Conservation (phyloP, 1,140 invertebrate species). For the Camponotus floridanus region DNA sequence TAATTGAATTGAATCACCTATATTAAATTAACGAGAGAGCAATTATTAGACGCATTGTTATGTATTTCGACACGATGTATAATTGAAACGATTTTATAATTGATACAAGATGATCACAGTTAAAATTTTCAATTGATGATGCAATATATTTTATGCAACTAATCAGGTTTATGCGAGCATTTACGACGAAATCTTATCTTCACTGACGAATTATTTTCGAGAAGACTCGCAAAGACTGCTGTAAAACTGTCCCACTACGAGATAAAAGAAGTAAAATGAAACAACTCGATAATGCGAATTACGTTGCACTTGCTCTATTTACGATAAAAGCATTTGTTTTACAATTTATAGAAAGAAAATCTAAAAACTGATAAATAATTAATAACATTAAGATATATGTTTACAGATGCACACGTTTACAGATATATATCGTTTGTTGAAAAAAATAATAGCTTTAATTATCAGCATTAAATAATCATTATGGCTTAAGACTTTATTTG, state of each 20-base stretch:
- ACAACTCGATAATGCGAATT: conserved; percentile 7
- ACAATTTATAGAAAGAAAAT: neutral
- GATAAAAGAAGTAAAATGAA: conserved; percentile 40
- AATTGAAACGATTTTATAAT: conserved; percentile 2
- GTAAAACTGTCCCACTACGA: conserved; percentile 4
- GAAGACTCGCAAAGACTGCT: neutral
- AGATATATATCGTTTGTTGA: neutral
- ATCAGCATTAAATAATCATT: no score
- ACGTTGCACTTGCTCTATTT: neutral
- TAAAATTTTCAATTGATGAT: conserved; percentile 41
- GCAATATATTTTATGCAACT: conserved; percentile 38
- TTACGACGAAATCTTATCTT: conserved; percentile 45
- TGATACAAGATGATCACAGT: neutral
- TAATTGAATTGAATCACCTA: conserved; percentile 11
- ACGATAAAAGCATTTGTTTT: neutral
- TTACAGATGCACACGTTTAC: neutral
- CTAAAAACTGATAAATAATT: neutral
- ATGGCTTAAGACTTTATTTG: no score
- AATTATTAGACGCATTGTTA: neutral
- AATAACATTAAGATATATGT: conserved; percentile 1
- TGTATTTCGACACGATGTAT: neutral
- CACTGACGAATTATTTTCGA: conserved; percentile 46
- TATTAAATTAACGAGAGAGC: conserved; percentile 26
- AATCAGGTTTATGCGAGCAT: neutral
- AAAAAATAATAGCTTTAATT: neutral